Percentiles rank a stretch among this genome's conserved stretches.
Evolutionary conservation across 2,888 invertebrate genomes (phyloP).

Genomic region (Eutolmus rufibarbis): DNA sequence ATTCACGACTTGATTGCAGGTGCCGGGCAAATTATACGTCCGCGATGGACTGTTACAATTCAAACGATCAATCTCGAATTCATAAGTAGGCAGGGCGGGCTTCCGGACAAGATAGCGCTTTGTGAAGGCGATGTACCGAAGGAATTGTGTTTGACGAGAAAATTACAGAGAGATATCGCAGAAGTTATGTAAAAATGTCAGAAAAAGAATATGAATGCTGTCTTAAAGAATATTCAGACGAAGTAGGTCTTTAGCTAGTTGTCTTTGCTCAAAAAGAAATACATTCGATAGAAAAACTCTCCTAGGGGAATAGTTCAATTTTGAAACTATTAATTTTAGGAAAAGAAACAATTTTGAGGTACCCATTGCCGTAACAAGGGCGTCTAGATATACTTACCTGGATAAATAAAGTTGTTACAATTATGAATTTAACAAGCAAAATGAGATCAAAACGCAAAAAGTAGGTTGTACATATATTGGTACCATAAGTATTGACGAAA

Average conservation of each 20-base stretch:
- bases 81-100: not conserved
- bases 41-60: not conserved
- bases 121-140: not conserved
- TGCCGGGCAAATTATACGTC: slow-evolving; percentile 8
- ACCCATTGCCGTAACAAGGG: no score
- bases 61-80: not conserved
- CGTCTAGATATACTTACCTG: no score
- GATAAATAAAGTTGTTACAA: no score
- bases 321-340: no score
- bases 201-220: not conserved
- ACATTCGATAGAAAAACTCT: no score
- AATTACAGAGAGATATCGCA: not conserved
- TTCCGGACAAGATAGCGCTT: not conserved
- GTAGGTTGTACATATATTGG: no score
- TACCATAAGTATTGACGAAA: no score
- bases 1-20: slow-evolving; percentile 25
- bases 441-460: no score
- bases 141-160: not conserved
- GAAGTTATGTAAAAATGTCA: not conserved
- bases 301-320: no score
- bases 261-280: no score
- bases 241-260: not conserved
- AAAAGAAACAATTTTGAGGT: no score
- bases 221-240: not conserved
- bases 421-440: no score